Evolutionary conservation across 2,888 invertebrate genomes (phyloP).

Genomic region (Leptothorax acervorum): DNA sequence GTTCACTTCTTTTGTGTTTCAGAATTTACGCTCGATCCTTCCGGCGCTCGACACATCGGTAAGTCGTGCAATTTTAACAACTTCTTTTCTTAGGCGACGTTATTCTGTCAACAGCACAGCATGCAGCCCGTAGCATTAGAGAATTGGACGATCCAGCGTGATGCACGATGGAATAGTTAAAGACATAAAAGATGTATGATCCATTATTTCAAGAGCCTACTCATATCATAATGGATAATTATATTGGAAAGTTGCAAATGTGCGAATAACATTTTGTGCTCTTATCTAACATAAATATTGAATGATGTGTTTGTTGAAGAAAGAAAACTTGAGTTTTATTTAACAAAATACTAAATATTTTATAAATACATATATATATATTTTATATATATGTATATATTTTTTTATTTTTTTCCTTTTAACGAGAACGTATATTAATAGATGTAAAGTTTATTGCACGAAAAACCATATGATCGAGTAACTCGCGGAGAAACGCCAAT

Average conservation of each 20-base stretch:
- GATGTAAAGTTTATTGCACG: neutral
- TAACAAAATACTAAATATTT: neutral
- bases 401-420: neutral
- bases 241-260: neutral
- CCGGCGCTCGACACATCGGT: slow-evolving; percentile 48
- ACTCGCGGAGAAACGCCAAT: slow-evolving; percentile 28
- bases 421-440: neutral
- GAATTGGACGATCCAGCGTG: slow-evolving; percentile 6
- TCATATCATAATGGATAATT: slow-evolving; percentile 10
- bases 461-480: slow-evolving; percentile 20
- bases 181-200: slow-evolving; percentile 13
- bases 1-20: slow-evolving; percentile 57
- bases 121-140: neutral
- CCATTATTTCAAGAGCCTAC: neutral
- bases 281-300: slow-evolving; percentile 15
- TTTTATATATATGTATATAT: neutral
- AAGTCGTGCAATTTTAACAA: slow-evolving; percentile 53
- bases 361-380: too few relatives aligned
- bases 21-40: slow-evolving; percentile 46
- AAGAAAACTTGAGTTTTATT: neutral
- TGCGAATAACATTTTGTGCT: slow-evolving; percentile 1
- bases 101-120: slow-evolving; percentile 24
- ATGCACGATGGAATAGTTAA: slow-evolving; percentile 4
- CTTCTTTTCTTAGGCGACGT: neutral
- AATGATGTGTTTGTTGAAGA: neutral